Conservation (phyloP, 2,888 invertebrate species). For the Cataglyphis livida region DNA sequence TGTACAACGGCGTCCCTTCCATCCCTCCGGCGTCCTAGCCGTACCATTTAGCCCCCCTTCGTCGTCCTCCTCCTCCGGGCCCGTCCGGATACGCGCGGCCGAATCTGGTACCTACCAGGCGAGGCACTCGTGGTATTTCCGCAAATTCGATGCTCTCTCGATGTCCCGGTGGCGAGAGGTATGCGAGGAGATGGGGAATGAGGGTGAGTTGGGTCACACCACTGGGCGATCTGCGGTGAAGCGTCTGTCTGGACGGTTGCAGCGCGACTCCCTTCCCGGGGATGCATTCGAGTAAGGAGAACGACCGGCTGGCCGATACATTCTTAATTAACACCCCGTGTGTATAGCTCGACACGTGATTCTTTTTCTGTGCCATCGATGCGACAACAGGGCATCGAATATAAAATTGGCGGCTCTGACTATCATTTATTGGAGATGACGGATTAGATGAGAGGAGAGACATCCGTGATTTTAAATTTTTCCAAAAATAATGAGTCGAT, state of each 20-base stretch:
- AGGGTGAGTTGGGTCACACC: slow-evolving; percentile 33
- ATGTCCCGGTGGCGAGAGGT: slow-evolving; percentile 51
- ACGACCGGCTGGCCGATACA: slow-evolving; percentile 40
- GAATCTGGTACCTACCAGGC: slow-evolving; percentile 48
- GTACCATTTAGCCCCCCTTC: not conserved
- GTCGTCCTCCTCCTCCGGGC: slow-evolving; percentile 24
- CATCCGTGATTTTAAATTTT: not conserved
- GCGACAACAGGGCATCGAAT: not conserved
- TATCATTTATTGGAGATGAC: not conserved
- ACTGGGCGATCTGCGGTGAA: slow-evolving; percentile 44
- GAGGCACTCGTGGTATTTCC: slow-evolving; percentile 70
- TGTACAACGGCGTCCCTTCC: slow-evolving; percentile 44
- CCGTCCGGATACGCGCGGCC: slow-evolving; percentile 26
- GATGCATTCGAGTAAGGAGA: slow-evolving; percentile 33
- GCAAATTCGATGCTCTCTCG: slow-evolving; percentile 70
- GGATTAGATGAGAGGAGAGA: not conserved
- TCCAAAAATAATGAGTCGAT: not conserved
- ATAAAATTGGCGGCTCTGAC: not conserved
- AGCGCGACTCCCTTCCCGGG: slow-evolving; percentile 42
- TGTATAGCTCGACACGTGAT: not conserved
- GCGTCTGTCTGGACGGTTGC: slow-evolving; percentile 21
- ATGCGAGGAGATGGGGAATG: not conserved
- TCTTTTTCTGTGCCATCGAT: slow-evolving; percentile 8
- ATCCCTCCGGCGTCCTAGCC: not conserved
- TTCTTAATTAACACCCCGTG: slow-evolving; percentile 38